Evolutionary conservation across 2,888 invertebrate genomes (phyloP).

Genomic region (Acrobasis consociella): DNA sequence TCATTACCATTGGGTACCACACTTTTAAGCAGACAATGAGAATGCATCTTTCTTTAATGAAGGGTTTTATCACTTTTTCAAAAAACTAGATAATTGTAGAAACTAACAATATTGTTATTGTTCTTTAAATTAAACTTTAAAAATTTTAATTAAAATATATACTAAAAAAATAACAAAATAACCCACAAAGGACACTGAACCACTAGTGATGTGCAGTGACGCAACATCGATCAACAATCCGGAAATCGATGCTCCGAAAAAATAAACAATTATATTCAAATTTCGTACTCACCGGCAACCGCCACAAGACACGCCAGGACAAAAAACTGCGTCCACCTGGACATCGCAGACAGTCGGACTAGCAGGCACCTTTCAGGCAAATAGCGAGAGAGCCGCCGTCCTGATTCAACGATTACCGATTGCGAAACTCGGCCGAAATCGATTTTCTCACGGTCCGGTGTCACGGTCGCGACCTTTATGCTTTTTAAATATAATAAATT

Average conservation of each 20-base stretch:
- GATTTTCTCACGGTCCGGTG: conserved; percentile 64
- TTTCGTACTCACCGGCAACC: conserved; percentile 44
- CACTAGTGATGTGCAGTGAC: conserved; percentile 4
- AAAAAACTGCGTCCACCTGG: conserved; percentile 26
- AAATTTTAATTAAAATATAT: no score
- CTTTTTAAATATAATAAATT: conserved; percentile 22
- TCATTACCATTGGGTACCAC: no score
- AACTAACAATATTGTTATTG: no score
- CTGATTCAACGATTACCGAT: conserved; percentile 55
- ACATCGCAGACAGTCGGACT: conserved; percentile 20
- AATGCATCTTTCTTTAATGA: no score
- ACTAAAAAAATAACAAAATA: no score
- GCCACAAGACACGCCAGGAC: conserved; percentile 34
- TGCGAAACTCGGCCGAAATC: conserved; percentile 44
- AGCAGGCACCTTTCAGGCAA: conserved; percentile 30
- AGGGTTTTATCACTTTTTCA: no score
- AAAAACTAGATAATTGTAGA: no score
- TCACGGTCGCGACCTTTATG: conserved; percentile 66
- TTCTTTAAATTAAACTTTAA: no score
- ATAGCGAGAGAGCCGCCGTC: conserved; percentile 44
- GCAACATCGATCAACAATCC: no score
- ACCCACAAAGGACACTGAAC: neutral
- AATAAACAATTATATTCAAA: conserved; percentile 5
- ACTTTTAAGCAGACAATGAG: no score
- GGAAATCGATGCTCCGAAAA: neutral